Evolutionary conservation across 2,113 vertebrate genomes (phyloP).

Genomic region (Diglossa brunneiventris): DNA sequence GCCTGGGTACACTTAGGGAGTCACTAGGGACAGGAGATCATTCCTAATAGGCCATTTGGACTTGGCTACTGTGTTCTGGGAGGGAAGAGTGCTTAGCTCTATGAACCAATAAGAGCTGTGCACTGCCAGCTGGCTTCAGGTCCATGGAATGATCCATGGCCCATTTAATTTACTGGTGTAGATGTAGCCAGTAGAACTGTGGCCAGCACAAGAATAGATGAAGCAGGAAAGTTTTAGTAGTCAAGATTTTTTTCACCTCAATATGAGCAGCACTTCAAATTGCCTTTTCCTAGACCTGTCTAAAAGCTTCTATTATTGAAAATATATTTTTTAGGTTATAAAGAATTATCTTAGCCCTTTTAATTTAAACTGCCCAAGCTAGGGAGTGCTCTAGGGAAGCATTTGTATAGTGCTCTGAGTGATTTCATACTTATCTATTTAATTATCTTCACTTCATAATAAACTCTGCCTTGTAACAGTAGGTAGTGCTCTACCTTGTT

Average conservation of each 20-base stretch:
- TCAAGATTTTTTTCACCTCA: not conserved
- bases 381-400: not conserved
- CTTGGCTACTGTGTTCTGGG: not conserved
- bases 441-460: conserved; percentile 53
- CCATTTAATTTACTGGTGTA: not conserved
- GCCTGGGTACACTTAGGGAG: not conserved
- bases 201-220: not conserved
- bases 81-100: not conserved
- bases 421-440: conserved; percentile 54
- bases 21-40: not conserved
- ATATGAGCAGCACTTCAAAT: not conserved
- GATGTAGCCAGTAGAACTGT: not conserved
- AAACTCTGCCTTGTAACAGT: conserved; percentile 30
- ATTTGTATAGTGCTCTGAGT: conserved; percentile 13
- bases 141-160: not conserved
- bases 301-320: not conserved
- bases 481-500: conserved; percentile 44
- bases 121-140: conserved; percentile 24
- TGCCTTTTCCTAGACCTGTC: not conserved
- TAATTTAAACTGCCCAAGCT: not conserved
- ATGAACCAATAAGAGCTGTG: not conserved
- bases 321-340: not conserved
- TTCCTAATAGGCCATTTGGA: conserved; percentile 24
- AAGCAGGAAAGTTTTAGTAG: not conserved
- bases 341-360: not conserved